A percentile compares a stretch with the other conserved stretches of the same genome.
These are phyloP conservation scores for Parambassis ranga DNA, from an alignment of 2,797 vertebrate species.

Conservation along the genomic window DNA sequence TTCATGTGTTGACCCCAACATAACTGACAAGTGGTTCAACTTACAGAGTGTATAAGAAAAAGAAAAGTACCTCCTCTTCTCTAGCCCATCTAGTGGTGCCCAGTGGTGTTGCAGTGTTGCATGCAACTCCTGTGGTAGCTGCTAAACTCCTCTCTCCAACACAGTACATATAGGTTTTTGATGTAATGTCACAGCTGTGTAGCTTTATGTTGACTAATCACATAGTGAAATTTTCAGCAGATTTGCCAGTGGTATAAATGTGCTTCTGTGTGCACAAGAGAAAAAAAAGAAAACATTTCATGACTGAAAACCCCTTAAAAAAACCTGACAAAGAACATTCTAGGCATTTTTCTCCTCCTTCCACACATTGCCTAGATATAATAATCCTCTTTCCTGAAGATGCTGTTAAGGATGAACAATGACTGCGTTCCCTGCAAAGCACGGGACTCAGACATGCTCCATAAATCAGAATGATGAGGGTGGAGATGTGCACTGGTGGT, in stretches of 20 bases:
- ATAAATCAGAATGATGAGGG: slow-evolving; percentile 44
- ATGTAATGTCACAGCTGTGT: too few relatives aligned
- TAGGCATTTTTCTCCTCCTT: slow-evolving; percentile 2
- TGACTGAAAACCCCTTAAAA: background rate
- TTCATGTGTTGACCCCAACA: too few relatives aligned
- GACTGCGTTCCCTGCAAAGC: background rate
- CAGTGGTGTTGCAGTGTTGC: too few relatives aligned
- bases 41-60: too few relatives aligned
- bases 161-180: too few relatives aligned
- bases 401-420: slow-evolving; percentile 27
- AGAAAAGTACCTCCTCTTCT: too few relatives aligned
- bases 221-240: background rate
- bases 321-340: slow-evolving; percentile 35
- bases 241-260: background rate
- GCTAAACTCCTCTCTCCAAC: too few relatives aligned
- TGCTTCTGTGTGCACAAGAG: background rate
- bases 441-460: background rate
- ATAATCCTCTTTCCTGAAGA: slow-evolving; percentile 39
- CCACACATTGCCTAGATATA: slow-evolving; percentile 11
- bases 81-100: too few relatives aligned
- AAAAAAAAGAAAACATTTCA: background rate
- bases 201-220: background rate
- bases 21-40: too few relatives aligned
- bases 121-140: too few relatives aligned
- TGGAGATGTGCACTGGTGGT: background rate